phyloP scores from a whole-genome alignment of 2,888 invertebrate species.

The Portevinia maculata region DNA sequence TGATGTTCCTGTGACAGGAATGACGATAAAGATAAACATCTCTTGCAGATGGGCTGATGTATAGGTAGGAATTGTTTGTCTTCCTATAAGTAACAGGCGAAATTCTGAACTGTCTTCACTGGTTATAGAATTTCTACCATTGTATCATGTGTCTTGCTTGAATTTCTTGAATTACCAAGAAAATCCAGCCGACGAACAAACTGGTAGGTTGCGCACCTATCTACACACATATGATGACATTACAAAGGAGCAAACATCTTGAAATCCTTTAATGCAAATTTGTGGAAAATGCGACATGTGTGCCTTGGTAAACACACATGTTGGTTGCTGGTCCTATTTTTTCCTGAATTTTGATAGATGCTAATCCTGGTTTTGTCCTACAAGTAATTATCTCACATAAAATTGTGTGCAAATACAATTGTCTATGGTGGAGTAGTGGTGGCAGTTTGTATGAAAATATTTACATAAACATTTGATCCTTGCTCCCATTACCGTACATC shows the following conservation, averaged over 20 bases:
- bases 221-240: slow-evolving; percentile 59
- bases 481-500: slow-evolving; percentile 1
- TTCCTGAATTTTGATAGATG: slow-evolving; percentile 56
- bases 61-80: slow-evolving; percentile 30
- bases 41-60: slow-evolving; percentile 31
- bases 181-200: slow-evolving; percentile 19
- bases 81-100: too few species aligned
- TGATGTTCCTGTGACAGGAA: slow-evolving; percentile 37
- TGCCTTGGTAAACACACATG: slow-evolving; percentile 45
- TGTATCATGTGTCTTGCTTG: background rate
- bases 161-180: slow-evolving; percentile 23
- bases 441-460: slow-evolving; percentile 1
- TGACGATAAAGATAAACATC: slow-evolving; percentile 1
- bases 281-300: slow-evolving; percentile 72
- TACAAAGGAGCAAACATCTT: slow-evolving; percentile 70
- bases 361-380: slow-evolving; percentile 64
- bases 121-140: too few species aligned
- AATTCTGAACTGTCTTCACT: too few species aligned
- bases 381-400: slow-evolving; percentile 63
- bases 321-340: background rate
- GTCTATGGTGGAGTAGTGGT: background rate
- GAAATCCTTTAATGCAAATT: slow-evolving; percentile 74
- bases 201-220: slow-evolving; percentile 47
- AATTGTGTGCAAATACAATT: slow-evolving; percentile 40
- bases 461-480: slow-evolving; percentile 60